Percentiles rank a stretch among this genome's conserved stretches.
Evolutionary conservation across 2,888 invertebrate species (phyloP).

Genomic region (Eristalinus aeneus): DNA sequence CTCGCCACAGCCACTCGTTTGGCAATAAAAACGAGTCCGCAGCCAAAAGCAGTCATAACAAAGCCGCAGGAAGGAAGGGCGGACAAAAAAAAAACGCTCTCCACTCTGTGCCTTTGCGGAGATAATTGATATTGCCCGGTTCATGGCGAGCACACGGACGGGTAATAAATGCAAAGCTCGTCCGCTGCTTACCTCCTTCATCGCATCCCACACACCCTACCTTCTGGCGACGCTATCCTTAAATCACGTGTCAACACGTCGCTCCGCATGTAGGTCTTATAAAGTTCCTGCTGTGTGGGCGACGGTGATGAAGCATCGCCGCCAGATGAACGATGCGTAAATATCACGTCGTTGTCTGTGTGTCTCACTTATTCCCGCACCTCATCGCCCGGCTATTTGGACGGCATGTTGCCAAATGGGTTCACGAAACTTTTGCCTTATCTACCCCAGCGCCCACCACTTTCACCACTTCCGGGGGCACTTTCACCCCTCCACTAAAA

Average conservation of each 20-base stretch:
- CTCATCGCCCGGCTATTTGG: not conserved
- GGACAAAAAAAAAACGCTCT: not conserved
- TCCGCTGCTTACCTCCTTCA: not conserved
- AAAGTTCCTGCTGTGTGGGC: not conserved
- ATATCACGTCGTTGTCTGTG: slow-evolving; percentile 9
- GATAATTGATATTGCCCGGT: slow-evolving; percentile 18
- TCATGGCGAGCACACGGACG: slow-evolving; percentile 1
- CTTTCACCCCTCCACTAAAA: not conserved
- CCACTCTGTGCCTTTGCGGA: not conserved
- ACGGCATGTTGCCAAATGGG: not conserved
- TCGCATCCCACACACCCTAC: not conserved
- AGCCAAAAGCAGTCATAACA: slow-evolving; percentile 5
- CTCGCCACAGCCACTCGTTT: not conserved
- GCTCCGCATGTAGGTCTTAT: not conserved
- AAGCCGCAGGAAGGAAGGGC: not conserved
- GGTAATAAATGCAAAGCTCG: slow-evolving; percentile 17
- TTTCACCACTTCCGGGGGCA: not conserved
- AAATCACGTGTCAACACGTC: slow-evolving; percentile 23
- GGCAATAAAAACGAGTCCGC: slow-evolving; percentile 1
- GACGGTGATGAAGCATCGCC: not conserved
- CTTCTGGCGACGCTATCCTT: not conserved
- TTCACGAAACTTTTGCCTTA: not conserved
- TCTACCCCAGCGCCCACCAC: not conserved
- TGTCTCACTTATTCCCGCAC: not conserved
- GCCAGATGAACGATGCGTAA: slow-evolving; percentile 10